A percentile compares a stretch with the other conserved stretches of the same genome.
phyloP scores from a whole-genome alignment of 2,888 invertebrate genomes.

The Pinctada fucata region DNA sequence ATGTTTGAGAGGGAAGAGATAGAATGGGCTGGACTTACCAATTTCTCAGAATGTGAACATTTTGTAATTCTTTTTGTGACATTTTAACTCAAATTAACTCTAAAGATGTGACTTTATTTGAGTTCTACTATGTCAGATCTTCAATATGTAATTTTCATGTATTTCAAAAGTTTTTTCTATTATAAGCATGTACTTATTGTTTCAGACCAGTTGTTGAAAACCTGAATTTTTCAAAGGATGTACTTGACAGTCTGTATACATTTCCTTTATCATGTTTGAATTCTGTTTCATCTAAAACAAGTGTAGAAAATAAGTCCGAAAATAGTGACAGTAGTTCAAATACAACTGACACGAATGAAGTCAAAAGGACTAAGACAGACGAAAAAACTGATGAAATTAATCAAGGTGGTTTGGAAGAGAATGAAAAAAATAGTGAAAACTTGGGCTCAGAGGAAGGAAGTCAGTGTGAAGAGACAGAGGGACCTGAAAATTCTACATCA shows the following conservation, averaged over 20 bases:
- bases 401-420: not conserved
- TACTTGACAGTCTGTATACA: constrained; percentile 84
- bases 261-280: constrained; percentile 65
- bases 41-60: too few relatives aligned
- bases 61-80: too few relatives aligned
- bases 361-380: constrained; percentile 8
- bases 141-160: too few relatives aligned
- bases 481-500: constrained; percentile 1
- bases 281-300: constrained; percentile 18
- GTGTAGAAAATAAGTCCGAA: constrained; percentile 8
- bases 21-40: too few relatives aligned
- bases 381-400: constrained; percentile 14
- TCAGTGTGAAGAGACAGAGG: not conserved
- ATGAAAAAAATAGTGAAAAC: not conserved
- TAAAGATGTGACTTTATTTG: too few relatives aligned
- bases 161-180: too few relatives aligned
- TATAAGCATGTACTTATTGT: too few relatives aligned
- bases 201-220: constrained; percentile 84
- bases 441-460: not conserved
- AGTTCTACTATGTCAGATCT: too few relatives aligned
- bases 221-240: constrained; percentile 87
- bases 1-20: too few relatives aligned
- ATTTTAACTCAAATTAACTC: too few relatives aligned
- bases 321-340: constrained; percentile 5
- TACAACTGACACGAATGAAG: not conserved